These are phyloP conservation scores for Micromesistius poutassou DNA, from an alignment of 2,797 vertebrate genomes.

Conservation along the genomic window DNA sequence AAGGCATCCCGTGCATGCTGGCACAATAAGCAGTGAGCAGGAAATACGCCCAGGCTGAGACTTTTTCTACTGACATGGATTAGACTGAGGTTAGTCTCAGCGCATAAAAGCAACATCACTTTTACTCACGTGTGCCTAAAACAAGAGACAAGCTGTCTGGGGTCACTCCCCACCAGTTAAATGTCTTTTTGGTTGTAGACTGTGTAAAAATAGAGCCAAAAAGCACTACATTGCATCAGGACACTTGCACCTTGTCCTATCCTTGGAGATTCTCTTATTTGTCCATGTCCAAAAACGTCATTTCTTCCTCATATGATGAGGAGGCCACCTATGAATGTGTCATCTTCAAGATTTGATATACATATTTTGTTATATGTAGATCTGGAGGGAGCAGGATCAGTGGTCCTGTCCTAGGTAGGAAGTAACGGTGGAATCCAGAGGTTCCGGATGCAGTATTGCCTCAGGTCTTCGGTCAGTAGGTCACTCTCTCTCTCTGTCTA, in stretches of 20 bases:
- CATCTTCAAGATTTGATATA: not conserved
- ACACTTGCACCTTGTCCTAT: not conserved
- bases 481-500: conserved; percentile 4
- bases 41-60: conserved; percentile 20
- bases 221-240: not conserved
- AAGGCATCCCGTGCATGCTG: conserved; percentile 75
- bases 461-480: conserved; percentile 22
- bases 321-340: not conserved
- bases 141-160: not conserved
- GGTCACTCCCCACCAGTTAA: not conserved
- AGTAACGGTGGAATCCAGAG: conserved; percentile 8
- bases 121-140: not conserved
- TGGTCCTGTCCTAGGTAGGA: not conserved
- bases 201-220: not conserved
- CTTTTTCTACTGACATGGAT: conserved; percentile 38
- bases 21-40: conserved; percentile 26
- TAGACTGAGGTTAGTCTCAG: conserved; percentile 8
- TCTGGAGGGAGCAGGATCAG: not conserved
- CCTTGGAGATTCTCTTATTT: not conserved
- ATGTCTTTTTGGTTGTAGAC: not conserved
- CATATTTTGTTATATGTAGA: not conserved
- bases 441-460: not conserved
- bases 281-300: not conserved
- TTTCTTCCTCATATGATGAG: not conserved
- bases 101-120: not conserved